These are phyloP conservation scores for Vultur gryphus DNA, from an alignment of 2,797 vertebrate genomes.

Conservation along the genomic window DNA sequence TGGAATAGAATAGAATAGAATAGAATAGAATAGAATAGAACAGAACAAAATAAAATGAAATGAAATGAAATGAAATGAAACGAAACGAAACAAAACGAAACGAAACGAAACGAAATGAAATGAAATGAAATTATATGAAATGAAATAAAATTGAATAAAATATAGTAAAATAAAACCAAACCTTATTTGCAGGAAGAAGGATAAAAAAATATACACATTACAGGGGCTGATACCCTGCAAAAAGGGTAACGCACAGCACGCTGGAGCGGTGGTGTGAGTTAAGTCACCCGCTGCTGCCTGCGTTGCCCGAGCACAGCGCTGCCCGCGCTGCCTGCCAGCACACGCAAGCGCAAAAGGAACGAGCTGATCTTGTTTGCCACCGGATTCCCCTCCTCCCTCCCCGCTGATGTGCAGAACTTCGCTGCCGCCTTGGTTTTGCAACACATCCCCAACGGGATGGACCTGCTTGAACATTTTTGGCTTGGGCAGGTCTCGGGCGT, in stretches of 20 bases:
- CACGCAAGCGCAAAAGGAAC: background rate
- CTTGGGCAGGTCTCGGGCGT: background rate
- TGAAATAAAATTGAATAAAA: background rate
- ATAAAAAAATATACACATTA: background rate
- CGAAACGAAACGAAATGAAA: background rate
- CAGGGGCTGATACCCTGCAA: background rate
- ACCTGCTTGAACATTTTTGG: constrained; percentile 31
- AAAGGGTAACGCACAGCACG: fast-evolving
- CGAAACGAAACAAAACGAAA: background rate
- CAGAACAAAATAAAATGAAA: background rate
- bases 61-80: too few species aligned
- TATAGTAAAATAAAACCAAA: background rate
- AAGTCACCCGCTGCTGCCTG: background rate
- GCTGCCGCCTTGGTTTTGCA: constrained; percentile 19
- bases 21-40: fast-evolving
- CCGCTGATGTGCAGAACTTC: background rate
- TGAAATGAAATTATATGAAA: background rate
- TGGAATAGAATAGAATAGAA: background rate
- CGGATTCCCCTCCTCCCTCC: constrained; percentile 1
- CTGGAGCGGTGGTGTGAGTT: background rate
- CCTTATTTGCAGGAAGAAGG: background rate
- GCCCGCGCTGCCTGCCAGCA: background rate
- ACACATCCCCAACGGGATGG: background rate
- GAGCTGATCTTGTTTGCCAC: background rate
- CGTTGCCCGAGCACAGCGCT: too few species aligned